Percentiles rank a stretch among this genome's conserved stretches.
Evolutionary conservation across 2,888 invertebrate genomes (phyloP).

Genomic region (Amorpha juglandis): DNA sequence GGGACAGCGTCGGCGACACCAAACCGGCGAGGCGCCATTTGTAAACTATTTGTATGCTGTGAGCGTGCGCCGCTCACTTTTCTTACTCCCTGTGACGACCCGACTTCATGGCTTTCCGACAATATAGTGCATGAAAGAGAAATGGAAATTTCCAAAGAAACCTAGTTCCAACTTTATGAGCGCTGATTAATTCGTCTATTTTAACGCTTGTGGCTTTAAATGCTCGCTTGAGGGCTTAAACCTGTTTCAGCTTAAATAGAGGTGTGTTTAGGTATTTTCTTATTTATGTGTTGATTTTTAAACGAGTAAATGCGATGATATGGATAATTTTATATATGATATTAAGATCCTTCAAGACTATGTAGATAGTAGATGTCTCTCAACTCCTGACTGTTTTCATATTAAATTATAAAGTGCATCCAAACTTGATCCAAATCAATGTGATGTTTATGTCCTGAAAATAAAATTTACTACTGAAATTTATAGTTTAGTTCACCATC

Average conservation of each 20-base stretch:
- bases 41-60: slow-evolving; percentile 85
- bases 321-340: no score
- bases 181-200: slow-evolving; percentile 9
- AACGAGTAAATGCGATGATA: no score
- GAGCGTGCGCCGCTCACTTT: slow-evolving; percentile 73
- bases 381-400: background rate
- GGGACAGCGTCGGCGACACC: slow-evolving; percentile 43
- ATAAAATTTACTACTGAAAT: background rate
- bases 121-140: slow-evolving; percentile 18
- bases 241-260: background rate
- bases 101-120: slow-evolving; percentile 26
- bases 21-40: slow-evolving; percentile 73
- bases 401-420: background rate
- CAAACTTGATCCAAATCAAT: background rate
- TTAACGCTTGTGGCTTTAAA: background rate
- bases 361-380: no score
- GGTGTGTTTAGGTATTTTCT: background rate
- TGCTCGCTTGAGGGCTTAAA: background rate
- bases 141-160: slow-evolving; percentile 9
- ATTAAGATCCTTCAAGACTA: no score
- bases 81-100: slow-evolving; percentile 77
- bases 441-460: background rate
- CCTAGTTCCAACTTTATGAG: background rate
- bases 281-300: no score
- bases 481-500: background rate